A percentile compares a stretch with the other conserved stretches of the same genome.
These are phyloP conservation scores for Lasioglossum zephyrum DNA, from an alignment of 2,888 invertebrate species.

Conservation along the genomic window DNA sequence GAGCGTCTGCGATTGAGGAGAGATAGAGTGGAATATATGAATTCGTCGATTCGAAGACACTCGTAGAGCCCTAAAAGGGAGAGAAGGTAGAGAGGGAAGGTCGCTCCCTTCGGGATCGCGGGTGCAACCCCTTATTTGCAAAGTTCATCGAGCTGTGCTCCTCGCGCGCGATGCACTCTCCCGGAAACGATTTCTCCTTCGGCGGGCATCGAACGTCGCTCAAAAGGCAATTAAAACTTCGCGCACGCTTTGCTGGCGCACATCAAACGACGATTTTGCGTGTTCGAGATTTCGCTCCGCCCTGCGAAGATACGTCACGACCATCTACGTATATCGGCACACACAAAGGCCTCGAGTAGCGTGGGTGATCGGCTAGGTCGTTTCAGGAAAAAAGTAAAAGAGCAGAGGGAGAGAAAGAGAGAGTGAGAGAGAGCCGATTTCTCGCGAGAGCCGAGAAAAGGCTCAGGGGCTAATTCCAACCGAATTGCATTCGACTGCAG, in stretches of 20 bases:
- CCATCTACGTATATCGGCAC: neutral
- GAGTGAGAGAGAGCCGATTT: neutral
- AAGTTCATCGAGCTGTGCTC: slow-evolving; percentile 63
- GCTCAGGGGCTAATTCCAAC: neutral
- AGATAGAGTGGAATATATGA: neutral
- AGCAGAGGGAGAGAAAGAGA: neutral
- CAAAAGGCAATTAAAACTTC: slow-evolving; percentile 67
- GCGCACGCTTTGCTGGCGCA: slow-evolving; percentile 64
- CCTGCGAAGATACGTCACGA: slow-evolving; percentile 41
- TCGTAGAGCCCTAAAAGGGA: neutral
- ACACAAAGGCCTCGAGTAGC: neutral
- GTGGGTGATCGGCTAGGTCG: neutral
- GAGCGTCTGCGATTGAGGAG: neutral
- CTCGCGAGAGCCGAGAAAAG: slow-evolving; percentile 4
- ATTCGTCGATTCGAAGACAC: slow-evolving; percentile 11
- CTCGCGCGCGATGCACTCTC: slow-evolving; percentile 49
- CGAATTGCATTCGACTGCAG: slow-evolving; percentile 22
- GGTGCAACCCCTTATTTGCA: slow-evolving; percentile 61
- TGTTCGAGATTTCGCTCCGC: slow-evolving; percentile 50
- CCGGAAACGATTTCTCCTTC: slow-evolving; percentile 64
- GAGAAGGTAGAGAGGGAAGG: neutral
- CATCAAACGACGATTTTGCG: slow-evolving; percentile 67
- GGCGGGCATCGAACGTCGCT: slow-evolving; percentile 61
- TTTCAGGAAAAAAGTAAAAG: neutral
- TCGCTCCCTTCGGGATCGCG: slow-evolving; percentile 23